Evolutionary conservation across 2,888 invertebrate species (phyloP), one percentile per base, ranked within the genome.

Genomic region (Trichogramma dendrolimi): DNA sequence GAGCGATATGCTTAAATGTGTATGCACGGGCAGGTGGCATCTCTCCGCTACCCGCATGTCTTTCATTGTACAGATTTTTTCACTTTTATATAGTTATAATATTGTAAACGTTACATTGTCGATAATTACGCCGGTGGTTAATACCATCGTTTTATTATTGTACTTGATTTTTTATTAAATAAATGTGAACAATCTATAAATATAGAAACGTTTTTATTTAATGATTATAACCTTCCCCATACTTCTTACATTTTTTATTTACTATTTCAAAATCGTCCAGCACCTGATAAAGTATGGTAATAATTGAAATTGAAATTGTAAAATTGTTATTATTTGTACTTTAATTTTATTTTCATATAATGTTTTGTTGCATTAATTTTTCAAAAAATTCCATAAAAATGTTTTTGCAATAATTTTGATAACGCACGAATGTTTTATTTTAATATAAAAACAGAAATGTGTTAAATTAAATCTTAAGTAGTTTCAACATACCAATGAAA

Each of bases 51-150:
- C 78, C 79, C 78, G 73, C 74, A 76, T 76, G 79, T 79, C 79
- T 79, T 79, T 79, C 79, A 79, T 76, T 79, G 79, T 79, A 78
- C 78, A 79, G 78, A 78, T 77, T 79, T 78, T 79, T 78, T 78
- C 76, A 78, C 77, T 79, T 78, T 79, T 79, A 77, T 78, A 78
- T 77, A 75, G 76, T 78, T 75, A 69, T 68, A 72, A 73, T 73
- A 71, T 73, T 73, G 70, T 72, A 73, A 66, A 69, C 69, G 73
- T 73, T 70, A 72, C 72, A 71, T 70, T 69, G 71, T 73, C 71
- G 73, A 74, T 68, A 66, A 68, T 74, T 70, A 72, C 71, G 69
- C 68, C 72, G 73, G 70, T 73, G 71, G 66, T 70, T 69, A 71
- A 70, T 67, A 70, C 71, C 71, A 68, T 72, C 76, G 73, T 71